Evolutionary conservation across 2,888 invertebrate species (phyloP).

Genomic region (Congeria kusceri): DNA sequence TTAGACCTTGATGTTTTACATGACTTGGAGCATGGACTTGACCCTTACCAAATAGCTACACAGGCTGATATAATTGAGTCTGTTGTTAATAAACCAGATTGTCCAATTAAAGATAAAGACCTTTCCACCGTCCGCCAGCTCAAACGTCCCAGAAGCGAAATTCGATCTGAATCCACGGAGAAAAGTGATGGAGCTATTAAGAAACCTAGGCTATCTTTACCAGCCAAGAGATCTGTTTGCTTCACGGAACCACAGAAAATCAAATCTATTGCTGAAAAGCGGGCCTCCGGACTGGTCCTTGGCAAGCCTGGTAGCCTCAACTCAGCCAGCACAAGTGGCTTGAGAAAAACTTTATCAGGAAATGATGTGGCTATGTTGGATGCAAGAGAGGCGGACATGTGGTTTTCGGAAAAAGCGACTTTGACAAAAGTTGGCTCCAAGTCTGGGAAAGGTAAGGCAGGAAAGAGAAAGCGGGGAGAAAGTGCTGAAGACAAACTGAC

Average conservation of each 20-base stretch:
- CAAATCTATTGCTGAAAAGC: constrained; percentile 47
- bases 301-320: neutral
- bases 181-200: constrained; percentile 10
- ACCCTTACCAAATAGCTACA: constrained; percentile 8
- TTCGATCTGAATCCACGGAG: constrained; percentile 5
- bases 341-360: no score
- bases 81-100: neutral
- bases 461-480: constrained; percentile 38
- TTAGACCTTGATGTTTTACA: neutral
- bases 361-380: constrained; percentile 11
- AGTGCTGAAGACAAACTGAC: constrained; percentile 2
- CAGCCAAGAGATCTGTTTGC: constrained; percentile 26
- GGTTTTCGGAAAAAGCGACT: constrained; percentile 43
- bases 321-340: neutral
- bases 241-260: constrained; percentile 36
- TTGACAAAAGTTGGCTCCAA: neutral
- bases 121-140: constrained; percentile 1
- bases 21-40: neutral
- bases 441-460: constrained; percentile 10
- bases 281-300: constrained; percentile 14
- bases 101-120: neutral
- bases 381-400: constrained; percentile 30
- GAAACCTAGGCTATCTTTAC: constrained; percentile 22
- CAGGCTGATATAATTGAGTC: neutral
- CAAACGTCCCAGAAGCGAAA: constrained; percentile 25